phyloP scores from a whole-genome alignment of 2,888 invertebrate genomes.

The Serrognathus titanus region DNA sequence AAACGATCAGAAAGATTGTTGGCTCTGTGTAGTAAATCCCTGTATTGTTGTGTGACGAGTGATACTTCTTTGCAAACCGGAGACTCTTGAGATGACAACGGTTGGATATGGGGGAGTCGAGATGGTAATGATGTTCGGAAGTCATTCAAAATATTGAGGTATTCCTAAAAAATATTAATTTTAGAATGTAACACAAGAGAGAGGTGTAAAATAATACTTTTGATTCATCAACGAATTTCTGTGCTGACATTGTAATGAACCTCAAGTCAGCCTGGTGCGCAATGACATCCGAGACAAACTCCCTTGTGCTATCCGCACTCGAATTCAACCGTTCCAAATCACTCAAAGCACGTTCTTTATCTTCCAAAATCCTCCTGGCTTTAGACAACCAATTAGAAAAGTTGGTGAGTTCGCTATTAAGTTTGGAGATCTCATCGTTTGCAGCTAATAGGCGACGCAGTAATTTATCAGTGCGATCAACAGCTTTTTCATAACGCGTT shows the following conservation, averaged over 20 bases:
- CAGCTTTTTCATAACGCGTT: constrained; percentile 77
- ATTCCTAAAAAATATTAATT: constrained; percentile 57
- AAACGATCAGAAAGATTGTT: constrained; percentile 80
- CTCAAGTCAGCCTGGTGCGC: constrained; percentile 93
- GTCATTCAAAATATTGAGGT: constrained; percentile 77
- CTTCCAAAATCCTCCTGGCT: constrained; percentile 75
- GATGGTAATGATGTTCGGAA: constrained; percentile 82
- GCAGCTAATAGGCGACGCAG: constrained; percentile 73
- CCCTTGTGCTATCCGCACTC: constrained; percentile 77
- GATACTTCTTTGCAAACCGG: constrained; percentile 76
- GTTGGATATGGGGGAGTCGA: constrained; percentile 74
- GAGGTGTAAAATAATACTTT: constrained; percentile 55
- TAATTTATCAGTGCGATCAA: constrained; percentile 75
- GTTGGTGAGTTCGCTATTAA: constrained; percentile 74
- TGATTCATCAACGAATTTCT: constrained; percentile 94
- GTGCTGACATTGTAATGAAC: constrained; percentile 94
- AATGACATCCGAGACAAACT: constrained; percentile 90
- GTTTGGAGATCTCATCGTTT: constrained; percentile 84
- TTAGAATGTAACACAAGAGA: neutral
- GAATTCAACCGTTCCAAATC: constrained; percentile 68
- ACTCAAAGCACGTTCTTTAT: constrained; percentile 78
- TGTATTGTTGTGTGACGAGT: constrained; percentile 73
- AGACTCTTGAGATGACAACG: constrained; percentile 66
- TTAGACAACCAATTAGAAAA: constrained; percentile 84
- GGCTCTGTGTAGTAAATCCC: constrained; percentile 77